Conservation (phyloP, 2,888 invertebrate genomes). For the Chloroclysta siterata region DNA sequence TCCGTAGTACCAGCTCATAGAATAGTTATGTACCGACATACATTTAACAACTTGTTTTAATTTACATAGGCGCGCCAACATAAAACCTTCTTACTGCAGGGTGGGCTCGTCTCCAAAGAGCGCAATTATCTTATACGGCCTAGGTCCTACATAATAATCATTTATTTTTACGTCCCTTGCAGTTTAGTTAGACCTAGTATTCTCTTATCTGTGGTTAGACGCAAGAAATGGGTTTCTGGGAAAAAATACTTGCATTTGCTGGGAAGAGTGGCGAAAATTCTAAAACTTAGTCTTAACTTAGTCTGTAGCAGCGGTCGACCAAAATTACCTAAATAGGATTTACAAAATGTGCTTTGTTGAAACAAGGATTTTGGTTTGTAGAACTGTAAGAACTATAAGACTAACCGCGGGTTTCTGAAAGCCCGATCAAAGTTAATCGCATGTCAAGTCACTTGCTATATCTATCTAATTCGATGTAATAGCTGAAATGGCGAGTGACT, state of each 20-base stretch:
- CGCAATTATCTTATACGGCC: conserved; percentile 25
- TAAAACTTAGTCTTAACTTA: too few species aligned
- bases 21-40: conserved; percentile 1
- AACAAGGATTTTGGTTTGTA: not conserved
- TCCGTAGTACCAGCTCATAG: not conserved
- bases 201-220: too few species aligned
- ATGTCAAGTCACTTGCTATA: too few species aligned
- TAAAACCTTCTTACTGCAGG: conserved; percentile 14
- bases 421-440: too few species aligned
- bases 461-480: too few species aligned
- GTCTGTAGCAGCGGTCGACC: not conserved
- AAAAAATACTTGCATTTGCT: conserved; percentile 1
- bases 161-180: conserved; percentile 15
- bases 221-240: conserved; percentile 8
- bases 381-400: not conserved
- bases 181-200: conserved; percentile 9
- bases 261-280: not conserved
- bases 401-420: too few species aligned
- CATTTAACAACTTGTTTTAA: conserved; percentile 17
- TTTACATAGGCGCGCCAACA: conserved; percentile 9
- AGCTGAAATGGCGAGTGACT: too few species aligned
- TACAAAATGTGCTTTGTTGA: not conserved
- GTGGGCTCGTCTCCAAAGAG: conserved; percentile 22
- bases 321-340: not conserved
- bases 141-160: conserved; percentile 18